Percentiles rank a stretch among this genome's conserved stretches.
Evolutionary conservation across 1,140 invertebrate genomes (phyloP).

Genomic region (Magallana ariakensis): DNA sequence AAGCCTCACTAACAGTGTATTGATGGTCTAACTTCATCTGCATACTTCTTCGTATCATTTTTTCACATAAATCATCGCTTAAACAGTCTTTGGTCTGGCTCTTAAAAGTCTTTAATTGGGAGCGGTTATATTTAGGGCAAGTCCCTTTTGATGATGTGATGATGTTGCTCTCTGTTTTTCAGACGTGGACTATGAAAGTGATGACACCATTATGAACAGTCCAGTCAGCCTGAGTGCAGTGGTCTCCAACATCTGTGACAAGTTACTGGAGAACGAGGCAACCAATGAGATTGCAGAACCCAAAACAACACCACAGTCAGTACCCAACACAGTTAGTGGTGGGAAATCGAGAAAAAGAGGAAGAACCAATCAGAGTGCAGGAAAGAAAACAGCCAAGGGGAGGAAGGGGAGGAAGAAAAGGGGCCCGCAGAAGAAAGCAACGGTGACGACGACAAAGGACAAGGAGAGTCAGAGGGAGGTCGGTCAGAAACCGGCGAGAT

Average conservation of each 20-base stretch:
- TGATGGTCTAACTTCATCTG: no score
- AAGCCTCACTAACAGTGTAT: no score
- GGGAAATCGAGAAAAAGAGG: background rate
- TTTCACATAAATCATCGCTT: no score
- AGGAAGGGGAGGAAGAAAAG: background rate
- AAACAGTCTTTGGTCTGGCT: no score
- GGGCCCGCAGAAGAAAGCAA: background rate
- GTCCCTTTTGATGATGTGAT: no score
- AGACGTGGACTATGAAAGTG: conserved; percentile 4
- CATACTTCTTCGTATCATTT: no score
- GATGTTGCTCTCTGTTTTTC: background rate
- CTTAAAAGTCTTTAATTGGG: no score
- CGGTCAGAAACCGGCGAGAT: background rate
- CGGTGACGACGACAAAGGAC: background rate
- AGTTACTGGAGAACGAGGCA: background rate
- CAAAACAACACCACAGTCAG: background rate
- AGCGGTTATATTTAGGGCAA: no score
- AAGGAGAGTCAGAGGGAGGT: background rate
- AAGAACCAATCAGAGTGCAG: background rate
- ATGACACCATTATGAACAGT: background rate
- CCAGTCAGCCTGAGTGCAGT: background rate
- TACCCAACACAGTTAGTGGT: background rate
- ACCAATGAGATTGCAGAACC: background rate
- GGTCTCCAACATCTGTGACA: background rate
- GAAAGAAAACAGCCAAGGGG: background rate